Evolutionary conservation across 2,797 vertebrate species (phyloP).

Genomic region (Melanotaenia trifasciata): DNA sequence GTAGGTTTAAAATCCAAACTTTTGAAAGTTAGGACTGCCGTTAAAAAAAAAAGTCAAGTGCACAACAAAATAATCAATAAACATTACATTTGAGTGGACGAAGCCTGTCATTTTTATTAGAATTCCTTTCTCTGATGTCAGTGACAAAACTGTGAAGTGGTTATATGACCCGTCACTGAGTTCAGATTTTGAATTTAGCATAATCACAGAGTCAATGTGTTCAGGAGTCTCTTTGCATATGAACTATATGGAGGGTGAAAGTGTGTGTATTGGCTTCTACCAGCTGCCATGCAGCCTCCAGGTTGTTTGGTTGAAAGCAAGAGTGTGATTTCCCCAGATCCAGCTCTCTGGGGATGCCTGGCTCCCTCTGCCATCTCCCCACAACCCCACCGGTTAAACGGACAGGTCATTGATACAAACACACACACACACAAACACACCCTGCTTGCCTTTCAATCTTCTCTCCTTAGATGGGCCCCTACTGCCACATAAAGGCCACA

Average conservation of each 20-base stretch:
- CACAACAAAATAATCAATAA: conserved; percentile 25
- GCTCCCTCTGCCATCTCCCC: conserved; percentile 74
- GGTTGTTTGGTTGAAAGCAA: conserved; percentile 78
- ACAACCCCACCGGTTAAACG: conserved; percentile 77
- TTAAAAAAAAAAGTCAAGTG: conserved; percentile 28
- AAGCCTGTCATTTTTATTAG: neutral
- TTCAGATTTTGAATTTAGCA: conserved; percentile 34
- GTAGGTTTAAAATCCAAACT: conserved; percentile 37
- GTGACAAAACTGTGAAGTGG: conserved; percentile 23
- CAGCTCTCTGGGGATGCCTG: conserved; percentile 70
- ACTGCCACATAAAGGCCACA: conserved; percentile 74
- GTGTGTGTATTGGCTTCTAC: conserved; percentile 68
- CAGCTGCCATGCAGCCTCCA: conserved; percentile 73
- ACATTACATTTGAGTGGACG: conserved; percentile 11
- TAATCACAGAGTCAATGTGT: conserved; percentile 53
- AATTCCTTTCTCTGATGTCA: neutral
- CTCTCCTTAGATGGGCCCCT: conserved; percentile 57
- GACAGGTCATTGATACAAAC: conserved; percentile 76
- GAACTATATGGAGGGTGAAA: conserved; percentile 70
- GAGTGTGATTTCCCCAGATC: conserved; percentile 83
- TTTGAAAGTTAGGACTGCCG: conserved; percentile 24
- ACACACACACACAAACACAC: conserved; percentile 26
- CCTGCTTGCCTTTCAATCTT: conserved; percentile 69
- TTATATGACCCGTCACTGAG: conserved; percentile 40
- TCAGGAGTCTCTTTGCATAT: conserved; percentile 74